Base-by-base conservation (phyloP, 1,140 invertebrate genomes). In the Pogonomyrmex californicus region DNA sequence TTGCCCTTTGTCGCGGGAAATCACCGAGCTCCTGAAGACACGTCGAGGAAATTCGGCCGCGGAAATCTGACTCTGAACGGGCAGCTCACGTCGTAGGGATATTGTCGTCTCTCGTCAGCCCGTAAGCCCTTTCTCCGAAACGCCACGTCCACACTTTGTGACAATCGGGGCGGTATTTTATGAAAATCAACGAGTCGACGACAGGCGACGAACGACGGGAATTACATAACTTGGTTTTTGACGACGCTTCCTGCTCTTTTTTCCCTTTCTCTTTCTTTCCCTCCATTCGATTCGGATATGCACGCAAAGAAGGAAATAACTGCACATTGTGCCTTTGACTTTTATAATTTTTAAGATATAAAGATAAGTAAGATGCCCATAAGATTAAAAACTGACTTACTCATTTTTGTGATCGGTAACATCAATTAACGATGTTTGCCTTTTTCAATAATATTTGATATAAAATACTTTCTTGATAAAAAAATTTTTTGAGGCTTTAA, bases 81-180 rank as follows among this genome's bases (percentile, higher is more conserved):
- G n/a, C 54, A 83, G 47, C 68, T 83, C 79, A 75, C 54, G 68
- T 83, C n/a, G 79, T 71, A 71, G 23, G 14, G n/a, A 71, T 23
- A 23, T 82, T 71, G 51, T 82, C 23, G 38, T 56, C n/a, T 68
- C 23, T 56, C 60, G 6, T 78, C 65, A 56, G 23, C 12, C 23
- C 47, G 23, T 70, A 71, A 71, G 65, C 5, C 47, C 36, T 44
- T 49, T 23, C 23, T 23, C 0, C 23, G 23, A 44, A 82, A 68
- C 0, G 36, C 36, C 47, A 68, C 47, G 33, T 81, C 23, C 63
- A 12, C n/a, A 12, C 47, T 68, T 79, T 79, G 33, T 70, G 47
- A 81, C 63, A 56, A 41, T 14, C 14, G n/a, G 44, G 30, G 36
- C 1, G 7, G 36, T 47, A 60, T 73, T 58, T 58, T 54, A 73